Evolutionary conservation across 2,888 invertebrate genomes (phyloP).

Genomic region (Drosophila kambysellisi): DNA sequence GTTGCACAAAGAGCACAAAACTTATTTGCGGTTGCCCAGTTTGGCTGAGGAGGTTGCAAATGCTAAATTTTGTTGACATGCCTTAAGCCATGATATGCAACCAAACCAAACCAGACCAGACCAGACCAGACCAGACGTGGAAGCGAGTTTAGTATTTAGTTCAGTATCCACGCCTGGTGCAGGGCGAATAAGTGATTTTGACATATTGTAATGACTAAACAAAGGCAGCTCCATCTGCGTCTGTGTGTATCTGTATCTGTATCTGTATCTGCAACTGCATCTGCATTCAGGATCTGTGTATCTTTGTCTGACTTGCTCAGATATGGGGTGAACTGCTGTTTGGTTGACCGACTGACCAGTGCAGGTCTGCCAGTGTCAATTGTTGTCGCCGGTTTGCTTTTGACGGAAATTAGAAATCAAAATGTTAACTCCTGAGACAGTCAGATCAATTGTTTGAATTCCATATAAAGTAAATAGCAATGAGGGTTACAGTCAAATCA

Average conservation of each 20-base stretch:
- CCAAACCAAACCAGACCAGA: conserved; percentile 13
- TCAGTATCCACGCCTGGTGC: conserved; percentile 14
- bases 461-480: not conserved
- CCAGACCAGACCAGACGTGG: not conserved
- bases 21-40: conserved; percentile 70
- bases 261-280: not conserved
- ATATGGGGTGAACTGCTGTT: conserved; percentile 10
- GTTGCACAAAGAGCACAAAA: conserved; percentile 59
- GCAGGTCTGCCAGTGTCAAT: conserved; percentile 50
- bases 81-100: conserved; percentile 60
- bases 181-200: conserved; percentile 63
- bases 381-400: conserved; percentile 46
- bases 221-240: conserved; percentile 34
- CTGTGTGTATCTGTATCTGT: conserved; percentile 9
- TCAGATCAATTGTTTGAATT: conserved; percentile 28
- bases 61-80: conserved; percentile 65
- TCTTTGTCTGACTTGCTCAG: conserved; percentile 24
- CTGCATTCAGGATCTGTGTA: conserved; percentile 2
- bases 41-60: conserved; percentile 50
- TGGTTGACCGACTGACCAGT: conserved; percentile 38
- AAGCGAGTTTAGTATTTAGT: conserved; percentile 6
- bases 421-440: conserved; percentile 38
- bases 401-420: conserved; percentile 67
- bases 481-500: conserved; percentile 1
- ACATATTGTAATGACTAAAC: conserved; percentile 71